These are phyloP conservation scores for Rhinoptilus africanus DNA, from an alignment of 2,113 vertebrate species.

Conservation along the genomic window DNA sequence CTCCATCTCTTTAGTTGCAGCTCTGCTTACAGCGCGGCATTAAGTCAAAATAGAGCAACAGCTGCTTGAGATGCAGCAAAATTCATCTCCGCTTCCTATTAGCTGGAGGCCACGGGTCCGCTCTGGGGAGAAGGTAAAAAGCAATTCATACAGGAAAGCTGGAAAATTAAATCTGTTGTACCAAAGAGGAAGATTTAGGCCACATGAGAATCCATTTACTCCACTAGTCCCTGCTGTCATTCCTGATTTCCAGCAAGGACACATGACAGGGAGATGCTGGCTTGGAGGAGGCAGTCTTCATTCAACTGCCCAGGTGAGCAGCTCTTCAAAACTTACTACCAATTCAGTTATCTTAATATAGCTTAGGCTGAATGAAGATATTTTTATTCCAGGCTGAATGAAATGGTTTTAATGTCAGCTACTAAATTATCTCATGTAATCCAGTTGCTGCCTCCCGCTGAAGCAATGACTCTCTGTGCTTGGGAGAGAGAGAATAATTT, in stretches of 20 bases:
- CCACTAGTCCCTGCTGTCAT: neutral
- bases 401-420: conserved; percentile 24
- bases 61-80: neutral
- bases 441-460: neutral
- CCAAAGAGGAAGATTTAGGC: neutral
- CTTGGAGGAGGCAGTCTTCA: neutral
- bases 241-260: neutral
- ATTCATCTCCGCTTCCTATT: neutral
- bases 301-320: neutral
- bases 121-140: neutral
- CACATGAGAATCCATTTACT: neutral
- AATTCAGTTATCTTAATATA: neutral
- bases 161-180: neutral
- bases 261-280: neutral
- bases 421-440: neutral
- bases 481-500: neutral
- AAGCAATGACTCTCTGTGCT: neutral
- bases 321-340: neutral
- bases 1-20: neutral
- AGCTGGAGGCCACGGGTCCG: neutral
- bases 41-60: neutral
- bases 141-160: neutral
- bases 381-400: conserved; percentile 28
- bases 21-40: neutral
- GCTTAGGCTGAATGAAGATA: neutral